A percentile compares a stretch with the other conserved stretches of the same genome.
Conservation (phyloP, 1,140 invertebrate species). For the Drosophila nannoptera region DNA sequence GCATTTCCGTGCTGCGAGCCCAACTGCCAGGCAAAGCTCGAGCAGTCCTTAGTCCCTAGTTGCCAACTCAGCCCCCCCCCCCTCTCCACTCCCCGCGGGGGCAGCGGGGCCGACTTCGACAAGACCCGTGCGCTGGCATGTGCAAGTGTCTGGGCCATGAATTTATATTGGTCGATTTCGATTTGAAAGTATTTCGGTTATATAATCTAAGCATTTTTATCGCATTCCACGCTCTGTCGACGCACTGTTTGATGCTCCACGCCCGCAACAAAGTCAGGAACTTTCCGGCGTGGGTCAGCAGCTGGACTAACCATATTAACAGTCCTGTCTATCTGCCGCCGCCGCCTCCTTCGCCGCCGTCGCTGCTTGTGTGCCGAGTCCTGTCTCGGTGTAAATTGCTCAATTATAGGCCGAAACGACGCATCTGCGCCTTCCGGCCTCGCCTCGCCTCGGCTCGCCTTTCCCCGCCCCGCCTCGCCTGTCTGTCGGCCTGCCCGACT, state of each 20-base stretch:
- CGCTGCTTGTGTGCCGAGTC: not conserved
- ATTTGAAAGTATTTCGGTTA: slow-evolving; percentile 77
- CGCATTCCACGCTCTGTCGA: slow-evolving; percentile 57
- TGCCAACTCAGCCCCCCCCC: not conserved
- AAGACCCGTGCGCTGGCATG: slow-evolving; percentile 37
- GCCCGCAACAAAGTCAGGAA: slow-evolving; percentile 17
- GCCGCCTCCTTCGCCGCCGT: not conserved
- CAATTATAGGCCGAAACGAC: slow-evolving; percentile 65
- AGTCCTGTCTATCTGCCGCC: not conserved
- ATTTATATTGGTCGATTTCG: slow-evolving; percentile 77
- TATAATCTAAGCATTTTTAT: slow-evolving; percentile 74
- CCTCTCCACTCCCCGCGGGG: too few species aligned
- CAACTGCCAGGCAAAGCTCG: slow-evolving; percentile 11
- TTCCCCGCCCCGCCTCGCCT: not conserved
- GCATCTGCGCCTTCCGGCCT: slow-evolving; percentile 19
- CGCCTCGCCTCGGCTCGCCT: not conserved
- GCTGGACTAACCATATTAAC: not conserved
- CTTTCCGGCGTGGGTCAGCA: slow-evolving; percentile 13
- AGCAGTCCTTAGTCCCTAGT: not conserved
- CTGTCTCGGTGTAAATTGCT: slow-evolving; percentile 73
- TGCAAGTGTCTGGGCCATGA: slow-evolving; percentile 74
- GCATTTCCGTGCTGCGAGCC: slow-evolving; percentile 34
- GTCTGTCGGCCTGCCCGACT: not conserved
- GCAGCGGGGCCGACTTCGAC: slow-evolving; percentile 1
- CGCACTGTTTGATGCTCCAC: slow-evolving; percentile 56